Evolutionary conservation across 2,888 invertebrate species (phyloP).

Genomic region (Drosophila maculinotata): DNA sequence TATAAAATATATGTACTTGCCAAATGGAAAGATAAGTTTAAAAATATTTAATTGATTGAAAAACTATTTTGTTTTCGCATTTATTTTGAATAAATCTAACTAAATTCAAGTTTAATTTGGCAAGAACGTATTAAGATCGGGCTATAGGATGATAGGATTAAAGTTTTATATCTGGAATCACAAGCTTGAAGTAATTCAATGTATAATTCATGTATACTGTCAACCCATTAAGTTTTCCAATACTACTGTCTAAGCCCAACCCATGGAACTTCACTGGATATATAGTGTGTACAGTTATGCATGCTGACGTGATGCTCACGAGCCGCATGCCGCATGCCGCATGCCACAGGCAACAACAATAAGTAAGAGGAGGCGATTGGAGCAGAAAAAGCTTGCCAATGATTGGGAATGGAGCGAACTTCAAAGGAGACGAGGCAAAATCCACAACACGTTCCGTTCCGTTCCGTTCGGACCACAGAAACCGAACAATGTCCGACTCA

Average conservation of each 20-base stretch:
- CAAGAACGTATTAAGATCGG: too few relatives aligned
- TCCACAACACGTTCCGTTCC: conserved; percentile 47
- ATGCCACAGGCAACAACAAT: conserved; percentile 23
- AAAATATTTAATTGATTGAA: too few relatives aligned
- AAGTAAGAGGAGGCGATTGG: neutral
- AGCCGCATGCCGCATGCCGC: conserved; percentile 30
- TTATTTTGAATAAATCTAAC: too few relatives aligned
- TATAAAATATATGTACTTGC: too few relatives aligned
- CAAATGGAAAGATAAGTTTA: too few relatives aligned
- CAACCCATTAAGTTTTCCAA: neutral
- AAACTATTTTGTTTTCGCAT: too few relatives aligned
- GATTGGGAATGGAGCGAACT: conserved; percentile 21
- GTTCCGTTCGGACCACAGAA: conserved; percentile 53
- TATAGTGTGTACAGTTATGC: conserved; percentile 26
- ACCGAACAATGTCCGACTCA: conserved; percentile 78
- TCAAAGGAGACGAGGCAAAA: conserved; percentile 18
- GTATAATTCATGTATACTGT: neutral
- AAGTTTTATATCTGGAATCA: too few relatives aligned
- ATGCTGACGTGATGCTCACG: conserved; percentile 44
- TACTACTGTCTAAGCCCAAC: neutral
- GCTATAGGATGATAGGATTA: too few relatives aligned
- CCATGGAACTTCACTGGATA: conserved; percentile 11
- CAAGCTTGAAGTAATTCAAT: neutral
- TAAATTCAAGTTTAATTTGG: too few relatives aligned
- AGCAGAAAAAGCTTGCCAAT: conserved; percentile 40